Evolutionary conservation across 2,888 invertebrate species (phyloP).

Genomic region (Uropetala carovei): DNA sequence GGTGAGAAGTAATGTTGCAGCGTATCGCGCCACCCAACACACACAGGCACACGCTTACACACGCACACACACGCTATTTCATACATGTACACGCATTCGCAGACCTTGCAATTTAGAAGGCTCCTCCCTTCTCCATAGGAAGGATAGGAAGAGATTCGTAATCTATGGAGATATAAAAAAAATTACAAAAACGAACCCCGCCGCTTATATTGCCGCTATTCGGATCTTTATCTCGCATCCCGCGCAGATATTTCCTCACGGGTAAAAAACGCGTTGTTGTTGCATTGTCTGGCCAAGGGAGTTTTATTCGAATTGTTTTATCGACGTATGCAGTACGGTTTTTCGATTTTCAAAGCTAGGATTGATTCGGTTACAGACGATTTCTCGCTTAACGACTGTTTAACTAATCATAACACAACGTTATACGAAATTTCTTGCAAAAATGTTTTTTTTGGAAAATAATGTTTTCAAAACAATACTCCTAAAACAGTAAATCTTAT

Average conservation of each 20-base stretch:
- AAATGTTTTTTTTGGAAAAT: too few relatives aligned
- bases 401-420: too few relatives aligned
- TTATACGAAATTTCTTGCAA: too few relatives aligned
- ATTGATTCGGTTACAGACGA: too few relatives aligned
- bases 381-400: too few relatives aligned
- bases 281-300: neutral
- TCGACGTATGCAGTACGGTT: too few relatives aligned
- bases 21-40: neutral
- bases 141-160: neutral
- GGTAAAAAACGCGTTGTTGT: neutral
- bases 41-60: neutral
- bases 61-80: neutral
- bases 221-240: neutral
- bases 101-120: slow-evolving; percentile 10
- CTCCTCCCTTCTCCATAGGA: neutral
- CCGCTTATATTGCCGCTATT: neutral
- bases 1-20: neutral
- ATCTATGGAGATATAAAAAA: neutral
- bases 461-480: too few relatives aligned
- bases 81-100: too few relatives aligned
- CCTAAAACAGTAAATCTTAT: too few relatives aligned
- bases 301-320: slow-evolving; percentile 6
- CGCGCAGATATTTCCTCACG: neutral
- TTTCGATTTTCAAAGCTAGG: too few relatives aligned
- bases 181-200: neutral